Base-by-base conservation (phyloP, 2,888 invertebrate genomes). In the Schrankia costaestrigalis region DNA sequence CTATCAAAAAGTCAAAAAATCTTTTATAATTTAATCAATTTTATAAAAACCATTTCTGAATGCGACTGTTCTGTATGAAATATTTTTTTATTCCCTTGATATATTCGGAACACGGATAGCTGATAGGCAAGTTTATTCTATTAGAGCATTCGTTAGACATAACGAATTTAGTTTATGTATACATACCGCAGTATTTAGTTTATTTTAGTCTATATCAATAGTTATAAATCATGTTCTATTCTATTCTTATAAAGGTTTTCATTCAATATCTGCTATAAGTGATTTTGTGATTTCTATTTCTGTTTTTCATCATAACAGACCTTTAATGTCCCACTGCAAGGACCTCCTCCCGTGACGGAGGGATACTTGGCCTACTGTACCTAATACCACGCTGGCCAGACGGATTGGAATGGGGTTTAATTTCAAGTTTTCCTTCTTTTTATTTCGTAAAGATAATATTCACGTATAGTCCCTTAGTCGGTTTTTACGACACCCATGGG, bases 51-150 rank as follows among this genome's bases (percentile, higher is more conserved):
- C 17, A 4, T 3, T 15, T 15, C 6, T 15, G 3, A 15, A 4
- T 15, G 3, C 3, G 6, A 15, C 3, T 15, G 6, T 3, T 15
- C 6, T 15, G 17, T 4, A 15, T 6, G 3, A 15, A 3, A 52
- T 49, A 52, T 52, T 53, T 50, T 42, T 34, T 39, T 29, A 36
- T 52, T 39, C 42, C 46, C 9, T 17, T 35, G 42, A 49, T 47
- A 38, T 28, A 35, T 39, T 39, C 30, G 36, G 42, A 52, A 49
- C 41, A 47, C 37, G 44, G 48, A 41, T 52, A 31, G 38, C 39
- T 52, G 51, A 49, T 53, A 33, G 18, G 26, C 7, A 26, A 48
- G 21, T 53, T 48, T 51, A 51, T 52, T 53, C 45, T 39, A 39
- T 51, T 52, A 51, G 17, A 33, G 26, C 37, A 48, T 53, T 45